Evolutionary conservation across 2,797 vertebrate genomes (phyloP).

Genomic region (Propithecus perrieri): DNA sequence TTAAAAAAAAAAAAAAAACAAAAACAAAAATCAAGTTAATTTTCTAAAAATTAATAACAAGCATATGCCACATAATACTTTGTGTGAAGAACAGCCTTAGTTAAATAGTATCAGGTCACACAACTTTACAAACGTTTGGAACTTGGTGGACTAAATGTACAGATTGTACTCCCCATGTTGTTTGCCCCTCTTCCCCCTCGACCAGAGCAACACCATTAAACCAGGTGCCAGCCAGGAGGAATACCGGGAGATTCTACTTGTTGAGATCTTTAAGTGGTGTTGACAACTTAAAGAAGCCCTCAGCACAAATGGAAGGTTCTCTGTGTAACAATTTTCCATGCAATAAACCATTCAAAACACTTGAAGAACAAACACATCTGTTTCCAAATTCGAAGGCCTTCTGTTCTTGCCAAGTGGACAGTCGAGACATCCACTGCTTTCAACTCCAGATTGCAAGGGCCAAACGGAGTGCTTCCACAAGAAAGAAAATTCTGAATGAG

Average conservation of each 20-base stretch:
- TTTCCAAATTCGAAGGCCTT: neutral
- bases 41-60: neutral
- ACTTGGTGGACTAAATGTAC: neutral
- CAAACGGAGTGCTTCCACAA: neutral
- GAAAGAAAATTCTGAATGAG: neutral
- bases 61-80: neutral
- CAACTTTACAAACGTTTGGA: neutral
- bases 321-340: neutral
- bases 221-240: neutral
- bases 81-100: neutral
- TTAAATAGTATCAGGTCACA: neutral
- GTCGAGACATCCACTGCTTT: neutral
- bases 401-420: slow-evolving; percentile 12
- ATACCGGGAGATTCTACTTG: neutral
- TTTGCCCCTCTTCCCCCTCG: neutral
- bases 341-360: neutral
- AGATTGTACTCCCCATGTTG: neutral
- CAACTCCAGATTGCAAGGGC: neutral
- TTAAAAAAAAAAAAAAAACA: no score
- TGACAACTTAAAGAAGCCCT: slow-evolving; percentile 38
- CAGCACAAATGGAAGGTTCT: neutral
- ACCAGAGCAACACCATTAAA: neutral
- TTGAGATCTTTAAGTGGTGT: neutral
- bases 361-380: neutral
- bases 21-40: neutral